Conservation (phyloP, 2,113 vertebrate species). For the Tor tambroides region DNA sequence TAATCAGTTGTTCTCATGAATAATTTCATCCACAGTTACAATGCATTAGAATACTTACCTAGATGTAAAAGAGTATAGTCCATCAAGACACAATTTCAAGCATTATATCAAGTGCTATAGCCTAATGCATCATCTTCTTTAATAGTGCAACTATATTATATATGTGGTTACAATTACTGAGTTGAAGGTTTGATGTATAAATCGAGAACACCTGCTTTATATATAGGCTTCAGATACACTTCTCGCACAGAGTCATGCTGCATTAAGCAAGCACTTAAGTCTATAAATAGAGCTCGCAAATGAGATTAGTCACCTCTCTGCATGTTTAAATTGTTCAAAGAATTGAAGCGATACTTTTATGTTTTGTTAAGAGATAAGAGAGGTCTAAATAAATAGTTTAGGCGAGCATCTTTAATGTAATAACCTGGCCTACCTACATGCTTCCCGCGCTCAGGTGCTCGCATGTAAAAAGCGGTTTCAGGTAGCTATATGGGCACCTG, state of each 20-base stretch:
- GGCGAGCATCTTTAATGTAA: neutral
- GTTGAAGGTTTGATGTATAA: neutral
- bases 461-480: neutral
- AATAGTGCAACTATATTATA: neutral
- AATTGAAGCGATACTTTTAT: conserved; percentile 45
- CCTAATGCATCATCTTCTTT: neutral
- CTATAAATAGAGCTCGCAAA: conserved; percentile 76
- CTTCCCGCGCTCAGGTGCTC: neutral
- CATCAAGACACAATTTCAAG: neutral
- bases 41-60: neutral
- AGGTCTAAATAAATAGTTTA: neutral
- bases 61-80: neutral
- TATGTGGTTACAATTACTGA: neutral
- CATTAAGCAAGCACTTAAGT: conserved; percentile 11
- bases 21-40: too few species aligned
- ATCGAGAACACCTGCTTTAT: neutral
- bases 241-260: neutral
- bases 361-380: neutral
- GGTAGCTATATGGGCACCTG: neutral
- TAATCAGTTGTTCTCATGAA: too few species aligned
- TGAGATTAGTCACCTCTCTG: conserved; percentile 61
- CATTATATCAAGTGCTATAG: neutral
- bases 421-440: neutral
- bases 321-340: conserved; percentile 83
- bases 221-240: neutral